Evolutionary conservation across 1,140 invertebrate genomes (phyloP), one percentile per base, ranked within the genome.

Genomic region (Conus betulinus): DNA sequence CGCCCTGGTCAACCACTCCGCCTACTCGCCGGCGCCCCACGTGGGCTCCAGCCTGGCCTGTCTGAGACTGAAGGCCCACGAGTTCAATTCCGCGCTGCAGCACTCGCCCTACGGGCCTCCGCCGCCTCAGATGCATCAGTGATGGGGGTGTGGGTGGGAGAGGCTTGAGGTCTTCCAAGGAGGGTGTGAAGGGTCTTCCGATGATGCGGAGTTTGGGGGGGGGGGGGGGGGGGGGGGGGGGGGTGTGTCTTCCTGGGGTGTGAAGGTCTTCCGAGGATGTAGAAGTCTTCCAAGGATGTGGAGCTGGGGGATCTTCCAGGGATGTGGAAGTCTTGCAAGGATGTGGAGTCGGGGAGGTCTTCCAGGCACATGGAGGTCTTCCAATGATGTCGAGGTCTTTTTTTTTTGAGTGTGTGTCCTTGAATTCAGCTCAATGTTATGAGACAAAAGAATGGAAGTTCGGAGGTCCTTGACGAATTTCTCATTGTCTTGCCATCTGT

Each of bases 1-100:
- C 89, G 93, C 93, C n/a, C 86, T 94, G 27, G 92, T 91, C 17
- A 91, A 92, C 91, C 90, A 71, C 86, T 25, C 76, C 39, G 87
- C 85, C 79, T 92, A 87, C 79, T 92, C 89, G 63, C 89, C 91
- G 84, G 91, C 91, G 20, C 90, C 88, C 51, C 92, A 89, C 88
- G 92, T 95, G 79, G 93, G 94, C 6, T 93, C 93, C 57, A 95
- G 94, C 88, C 92, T 96, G 81, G 94, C 95, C 55, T 95, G 94
- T 89, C 93, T 96, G 11, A 90, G 95, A 82, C 93, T 95, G 57
- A 94, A 95, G 88, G 95, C 95, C 11, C 95, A 95, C 84, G 95
- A 96, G 91, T 95, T 95, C 90, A 95, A 93, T 74, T 93, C 88
- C 53, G 90, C 91, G n/a, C 89, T 95, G 79, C 94, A 95, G 88